phyloP scores from a whole-genome alignment of 2,113 vertebrate genomes.

The Cebidichthys violaceus region DNA sequence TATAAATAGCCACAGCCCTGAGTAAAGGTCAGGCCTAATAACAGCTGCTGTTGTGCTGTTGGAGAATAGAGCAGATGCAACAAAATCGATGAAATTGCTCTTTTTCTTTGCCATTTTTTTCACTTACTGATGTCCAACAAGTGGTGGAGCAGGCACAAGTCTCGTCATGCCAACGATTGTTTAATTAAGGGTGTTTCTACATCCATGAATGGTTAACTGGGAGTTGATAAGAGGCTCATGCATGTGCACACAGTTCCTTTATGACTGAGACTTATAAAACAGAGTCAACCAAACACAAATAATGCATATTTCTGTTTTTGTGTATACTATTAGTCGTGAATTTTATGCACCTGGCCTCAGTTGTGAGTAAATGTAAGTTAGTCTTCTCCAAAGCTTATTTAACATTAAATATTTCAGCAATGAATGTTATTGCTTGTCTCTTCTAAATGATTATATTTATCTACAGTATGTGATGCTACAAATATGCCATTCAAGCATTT shows the following conservation, averaged over 20 bases:
- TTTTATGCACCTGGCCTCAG: conserved; percentile 17
- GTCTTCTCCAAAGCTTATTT: conserved; percentile 18
- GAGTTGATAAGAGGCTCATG: not conserved
- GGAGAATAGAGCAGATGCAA: not conserved
- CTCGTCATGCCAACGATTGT: not conserved
- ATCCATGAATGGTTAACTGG: no score
- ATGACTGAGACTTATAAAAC: not conserved
- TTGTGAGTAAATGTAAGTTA: conserved; percentile 44
- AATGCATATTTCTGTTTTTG: conserved; percentile 5
- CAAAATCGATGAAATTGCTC: not conserved
- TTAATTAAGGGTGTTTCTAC: not conserved
- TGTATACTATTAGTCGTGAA: not conserved
- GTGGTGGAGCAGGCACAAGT: not conserved
- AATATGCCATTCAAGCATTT: conserved; percentile 16
- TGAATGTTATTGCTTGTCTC: not conserved
- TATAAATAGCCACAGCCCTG: not conserved
- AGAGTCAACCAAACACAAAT: not conserved
- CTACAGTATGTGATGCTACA: not conserved
- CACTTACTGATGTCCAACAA: not conserved
- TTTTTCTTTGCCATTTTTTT: not conserved
- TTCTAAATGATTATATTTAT: conserved; percentile 25
- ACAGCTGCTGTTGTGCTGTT: not conserved
- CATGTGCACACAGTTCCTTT: not conserved
- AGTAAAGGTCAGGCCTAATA: not conserved
- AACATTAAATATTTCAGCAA: conserved; percentile 7